Conservation (phyloP, 2,888 invertebrate genomes). For the Synanthedon myopaeformis region DNA sequence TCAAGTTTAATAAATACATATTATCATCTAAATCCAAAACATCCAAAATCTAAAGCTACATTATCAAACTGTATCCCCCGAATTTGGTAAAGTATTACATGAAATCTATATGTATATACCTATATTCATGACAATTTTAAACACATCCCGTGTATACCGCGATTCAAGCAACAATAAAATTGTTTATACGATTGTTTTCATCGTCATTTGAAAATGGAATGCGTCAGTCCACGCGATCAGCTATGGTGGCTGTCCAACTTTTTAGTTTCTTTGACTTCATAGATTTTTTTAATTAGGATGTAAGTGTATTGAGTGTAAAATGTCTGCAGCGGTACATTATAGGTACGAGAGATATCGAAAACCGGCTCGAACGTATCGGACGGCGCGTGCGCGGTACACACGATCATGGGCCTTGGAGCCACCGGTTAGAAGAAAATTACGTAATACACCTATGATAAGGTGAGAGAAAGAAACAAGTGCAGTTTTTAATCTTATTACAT, state of each 20-base stretch:
- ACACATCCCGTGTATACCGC: conserved; percentile 29
- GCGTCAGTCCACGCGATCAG: conserved; percentile 24
- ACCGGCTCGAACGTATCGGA: conserved; percentile 32
- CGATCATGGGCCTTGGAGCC: conserved; percentile 34
- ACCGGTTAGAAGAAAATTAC: background rate
- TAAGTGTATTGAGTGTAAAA: conserved; percentile 23
- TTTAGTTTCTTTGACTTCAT: background rate
- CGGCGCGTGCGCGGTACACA: conserved; percentile 41
- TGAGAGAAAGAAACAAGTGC: background rate
- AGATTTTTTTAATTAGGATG: conserved; percentile 11
- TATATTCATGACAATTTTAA: conserved; percentile 1
- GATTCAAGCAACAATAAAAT: conserved; percentile 44
- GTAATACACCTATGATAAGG: background rate
- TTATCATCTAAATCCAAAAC: too few species aligned
- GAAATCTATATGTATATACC: too few species aligned
- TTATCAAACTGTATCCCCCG: too few species aligned
- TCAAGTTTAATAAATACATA: too few species aligned
- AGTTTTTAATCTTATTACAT: too few species aligned
- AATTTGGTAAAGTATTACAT: too few species aligned
- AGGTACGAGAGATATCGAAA: conserved; percentile 42
- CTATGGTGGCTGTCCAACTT: conserved; percentile 14
- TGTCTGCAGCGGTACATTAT: conserved; percentile 45
- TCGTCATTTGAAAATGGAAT: conserved; percentile 41
- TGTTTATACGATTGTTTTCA: conserved; percentile 56
- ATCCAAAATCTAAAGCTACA: too few species aligned